A percentile compares a stretch with the other conserved stretches of the same genome.
These are phyloP conservation scores for Polypedilum vanderplanki DNA, from an alignment of 1,140 invertebrate species.

Conservation along the genomic window DNA sequence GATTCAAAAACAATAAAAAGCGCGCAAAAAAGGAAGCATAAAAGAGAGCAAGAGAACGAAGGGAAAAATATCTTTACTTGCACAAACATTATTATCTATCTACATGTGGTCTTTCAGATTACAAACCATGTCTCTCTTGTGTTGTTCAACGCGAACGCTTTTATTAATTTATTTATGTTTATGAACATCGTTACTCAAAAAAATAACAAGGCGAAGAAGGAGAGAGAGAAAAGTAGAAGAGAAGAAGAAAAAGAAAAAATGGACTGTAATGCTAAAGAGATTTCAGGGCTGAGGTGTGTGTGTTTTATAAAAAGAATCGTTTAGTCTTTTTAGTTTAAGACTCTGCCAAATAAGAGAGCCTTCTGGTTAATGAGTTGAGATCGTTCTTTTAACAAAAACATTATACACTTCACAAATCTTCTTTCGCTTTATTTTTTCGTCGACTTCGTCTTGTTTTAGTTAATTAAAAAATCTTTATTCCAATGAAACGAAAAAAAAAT, in stretches of 20 bases:
- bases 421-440: background rate
- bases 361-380: conserved; percentile 12
- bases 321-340: too few species aligned
- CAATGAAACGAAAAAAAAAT: background rate
- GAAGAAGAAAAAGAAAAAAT: background rate
- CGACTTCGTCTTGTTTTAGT: background rate
- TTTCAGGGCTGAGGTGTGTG: background rate
- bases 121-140: background rate
- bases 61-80: background rate
- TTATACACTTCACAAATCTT: conserved; percentile 19
- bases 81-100: conserved; percentile 13
- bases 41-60: background rate
- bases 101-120: conserved; percentile 12
- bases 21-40: background rate
- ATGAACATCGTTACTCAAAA: conserved; percentile 12
- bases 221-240: background rate
- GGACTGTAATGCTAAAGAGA: background rate
- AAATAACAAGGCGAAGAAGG: conserved; percentile 12
- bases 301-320: too few species aligned
- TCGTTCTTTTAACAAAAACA: conserved; percentile 16
- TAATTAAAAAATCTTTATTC: conserved; percentile 5
- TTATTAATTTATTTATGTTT: conserved; percentile 20
- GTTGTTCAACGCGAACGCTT: background rate
- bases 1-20: background rate
- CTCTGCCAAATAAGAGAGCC: background rate